Percentiles rank a stretch among this genome's conserved stretches.
Evolutionary conservation across 1,140 invertebrate genomes (phyloP).

Genomic region (Drosophila carrolli): DNA sequence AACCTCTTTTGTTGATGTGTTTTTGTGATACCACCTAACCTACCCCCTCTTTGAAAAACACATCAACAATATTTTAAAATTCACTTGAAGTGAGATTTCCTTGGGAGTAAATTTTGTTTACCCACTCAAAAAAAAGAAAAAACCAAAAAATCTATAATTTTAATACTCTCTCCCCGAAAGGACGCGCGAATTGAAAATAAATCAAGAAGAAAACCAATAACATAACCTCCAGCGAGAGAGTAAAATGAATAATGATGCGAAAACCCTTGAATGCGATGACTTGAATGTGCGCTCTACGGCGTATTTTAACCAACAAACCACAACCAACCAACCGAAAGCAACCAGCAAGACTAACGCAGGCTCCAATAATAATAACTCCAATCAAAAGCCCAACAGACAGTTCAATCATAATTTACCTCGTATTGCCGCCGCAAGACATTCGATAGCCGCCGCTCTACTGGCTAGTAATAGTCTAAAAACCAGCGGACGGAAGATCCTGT

Average conservation of each 20-base stretch:
- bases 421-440: conserved; percentile 54
- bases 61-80: conserved; percentile 54
- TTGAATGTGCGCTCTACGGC: conserved; percentile 71
- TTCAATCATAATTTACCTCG: conserved; percentile 60
- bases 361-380: conserved; percentile 36
- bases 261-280: conserved; percentile 77
- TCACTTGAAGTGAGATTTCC: conserved; percentile 50
- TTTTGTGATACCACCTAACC: conserved; percentile 7
- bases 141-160: conserved; percentile 31
- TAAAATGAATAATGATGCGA: conserved; percentile 84
- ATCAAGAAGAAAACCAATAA: conserved; percentile 23
- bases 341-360: conserved; percentile 26
- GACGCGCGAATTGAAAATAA: conserved; percentile 65
- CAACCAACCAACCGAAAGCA: conserved; percentile 37
- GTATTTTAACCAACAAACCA: conserved; percentile 62
- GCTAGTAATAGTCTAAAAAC: conserved; percentile 46
- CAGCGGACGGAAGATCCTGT: conserved; percentile 44
- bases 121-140: conserved; percentile 1
- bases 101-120: conserved; percentile 33
- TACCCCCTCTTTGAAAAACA: conserved; percentile 22
- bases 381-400: conserved; percentile 51
- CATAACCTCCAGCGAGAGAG: conserved; percentile 53
- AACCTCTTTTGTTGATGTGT: conserved; percentile 50
- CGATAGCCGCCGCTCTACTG: conserved; percentile 63
- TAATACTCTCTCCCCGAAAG: conserved; percentile 18